Percentiles rank a stretch among this genome's conserved stretches.
Evolutionary conservation across 1,140 invertebrate genomes (phyloP).

Genomic region (Agrilus planipennis): DNA sequence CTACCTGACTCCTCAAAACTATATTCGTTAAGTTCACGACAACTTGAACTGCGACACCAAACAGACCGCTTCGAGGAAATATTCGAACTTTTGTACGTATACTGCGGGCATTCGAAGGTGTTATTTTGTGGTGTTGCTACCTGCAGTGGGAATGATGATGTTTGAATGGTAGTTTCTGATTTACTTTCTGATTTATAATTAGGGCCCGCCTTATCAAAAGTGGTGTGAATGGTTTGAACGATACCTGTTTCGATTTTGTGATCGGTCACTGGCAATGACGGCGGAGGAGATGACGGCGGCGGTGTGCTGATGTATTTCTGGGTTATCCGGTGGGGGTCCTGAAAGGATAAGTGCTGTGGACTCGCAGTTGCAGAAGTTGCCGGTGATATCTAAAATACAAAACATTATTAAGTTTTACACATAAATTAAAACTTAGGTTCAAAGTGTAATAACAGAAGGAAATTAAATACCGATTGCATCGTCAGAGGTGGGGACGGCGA

Average conservation of each 20-base stretch:
- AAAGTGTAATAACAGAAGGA: neutral
- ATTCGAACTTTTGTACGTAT: conserved; percentile 14
- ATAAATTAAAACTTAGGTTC: neutral
- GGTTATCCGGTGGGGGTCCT: conserved; percentile 8
- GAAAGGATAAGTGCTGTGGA: conserved; percentile 21
- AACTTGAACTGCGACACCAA: conserved; percentile 66
- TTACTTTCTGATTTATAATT: conserved; percentile 29
- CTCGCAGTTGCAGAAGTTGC: conserved; percentile 33
- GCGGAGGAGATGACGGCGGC: conserved; percentile 33
- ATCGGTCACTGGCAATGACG: too few species aligned
- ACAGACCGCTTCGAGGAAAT: conserved; percentile 38
- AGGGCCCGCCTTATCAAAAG: conserved; percentile 31
- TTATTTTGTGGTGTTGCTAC: conserved; percentile 31
- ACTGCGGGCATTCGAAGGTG: conserved; percentile 23
- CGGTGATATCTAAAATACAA: conserved; percentile 18
- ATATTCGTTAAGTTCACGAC: conserved; percentile 61
- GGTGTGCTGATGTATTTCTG: conserved; percentile 20
- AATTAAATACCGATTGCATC: conserved; percentile 28
- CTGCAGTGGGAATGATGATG: too few species aligned
- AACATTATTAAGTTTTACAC: too few species aligned
- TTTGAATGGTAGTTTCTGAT: conserved; percentile 28
- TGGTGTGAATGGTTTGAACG: conserved; percentile 26
- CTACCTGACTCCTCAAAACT: conserved; percentile 56
- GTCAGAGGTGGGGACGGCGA: conserved; percentile 34
- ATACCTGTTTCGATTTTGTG: conserved; percentile 35